Evolutionary conservation across 2,797 vertebrate species (phyloP).

Genomic region (Cygnus olor): DNA sequence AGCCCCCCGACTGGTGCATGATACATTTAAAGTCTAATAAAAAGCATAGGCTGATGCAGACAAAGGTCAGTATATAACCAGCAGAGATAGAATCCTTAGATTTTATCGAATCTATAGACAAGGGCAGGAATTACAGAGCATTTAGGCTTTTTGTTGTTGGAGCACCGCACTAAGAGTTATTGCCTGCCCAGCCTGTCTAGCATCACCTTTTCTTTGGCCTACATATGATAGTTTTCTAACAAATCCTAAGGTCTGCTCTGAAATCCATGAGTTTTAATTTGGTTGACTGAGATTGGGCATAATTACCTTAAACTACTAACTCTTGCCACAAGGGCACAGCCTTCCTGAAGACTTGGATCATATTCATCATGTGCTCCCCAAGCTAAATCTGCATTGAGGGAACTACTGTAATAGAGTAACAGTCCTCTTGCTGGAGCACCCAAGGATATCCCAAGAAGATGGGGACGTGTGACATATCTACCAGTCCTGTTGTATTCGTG

Average conservation of each 20-base stretch:
- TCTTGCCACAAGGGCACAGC: not conserved
- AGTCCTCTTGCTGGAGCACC: not conserved
- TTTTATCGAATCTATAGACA: too few species aligned
- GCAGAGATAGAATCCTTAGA: not conserved
- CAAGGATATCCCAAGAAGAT: not conserved
- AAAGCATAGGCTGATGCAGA: not conserved
- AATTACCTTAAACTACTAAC: not conserved
- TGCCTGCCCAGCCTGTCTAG: not conserved
- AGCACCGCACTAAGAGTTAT: not conserved
- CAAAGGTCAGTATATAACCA: not conserved
- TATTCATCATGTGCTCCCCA: not conserved
- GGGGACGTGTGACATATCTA: not conserved
- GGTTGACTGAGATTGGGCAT: not conserved
- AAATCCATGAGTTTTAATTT: not conserved
- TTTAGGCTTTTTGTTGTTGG: not conserved
- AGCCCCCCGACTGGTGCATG: not conserved
- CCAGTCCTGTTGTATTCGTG: not conserved
- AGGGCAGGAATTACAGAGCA: not conserved
- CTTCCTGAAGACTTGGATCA: not conserved
- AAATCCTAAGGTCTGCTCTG: not conserved
- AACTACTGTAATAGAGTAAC: not conserved
- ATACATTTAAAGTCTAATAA: not conserved
- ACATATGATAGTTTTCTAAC: not conserved
- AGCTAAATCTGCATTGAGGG: not conserved
- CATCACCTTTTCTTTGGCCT: not conserved